Evolutionary conservation across 2,888 invertebrate species (phyloP), one percentile per base, ranked within the genome.

Genomic region (Leucania comma): DNA sequence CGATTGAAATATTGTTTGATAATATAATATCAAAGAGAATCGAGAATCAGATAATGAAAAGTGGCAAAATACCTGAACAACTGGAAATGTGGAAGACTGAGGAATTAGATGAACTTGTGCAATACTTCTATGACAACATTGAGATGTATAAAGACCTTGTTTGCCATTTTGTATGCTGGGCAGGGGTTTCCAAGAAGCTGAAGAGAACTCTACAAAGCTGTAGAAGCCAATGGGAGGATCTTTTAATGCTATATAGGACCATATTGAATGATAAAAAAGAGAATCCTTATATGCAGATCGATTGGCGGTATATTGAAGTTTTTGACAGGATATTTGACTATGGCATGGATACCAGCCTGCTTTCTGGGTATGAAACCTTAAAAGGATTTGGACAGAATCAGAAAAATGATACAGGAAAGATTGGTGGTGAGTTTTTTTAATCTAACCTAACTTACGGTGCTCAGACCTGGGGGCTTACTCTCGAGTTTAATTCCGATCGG

Each of bases 281-380:
- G 60, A 89, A 95, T 79, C 89, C 95, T 0, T 95, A 95, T 60
- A 89, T 93, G 90, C 91, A 93, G 75, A 94, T 96, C 10, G 93
- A 94, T 78, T 96, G 96, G 96, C 85, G 92, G 26, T 96, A 95
- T 69, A 95, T 95, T 57, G 95, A 96, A 17, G 72, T 93, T 56
- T 95, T 96, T 89, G 96, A 96, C 78, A 91, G 91, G 58, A 93
- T 96, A 74, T 95, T 95, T 86, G 94, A 95, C 74, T 95, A 94
- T 80, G 96, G 96, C 0, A 95, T 94, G 93, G 93, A 95, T 68
- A 86, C 85, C 0, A 90, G 89, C 38, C 85, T 95, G 51, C 80
- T 96, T 0, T 85, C 89, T 3, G 93, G 92, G 0, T 92, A 92
- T 82, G 90, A 92, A 51, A 67, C 24, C 0, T 50, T 63, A 8